phyloP scores from a whole-genome alignment of 37 sponge, comb jelly and placozoan genomes.

The Spongilla lacustris region DNA sequence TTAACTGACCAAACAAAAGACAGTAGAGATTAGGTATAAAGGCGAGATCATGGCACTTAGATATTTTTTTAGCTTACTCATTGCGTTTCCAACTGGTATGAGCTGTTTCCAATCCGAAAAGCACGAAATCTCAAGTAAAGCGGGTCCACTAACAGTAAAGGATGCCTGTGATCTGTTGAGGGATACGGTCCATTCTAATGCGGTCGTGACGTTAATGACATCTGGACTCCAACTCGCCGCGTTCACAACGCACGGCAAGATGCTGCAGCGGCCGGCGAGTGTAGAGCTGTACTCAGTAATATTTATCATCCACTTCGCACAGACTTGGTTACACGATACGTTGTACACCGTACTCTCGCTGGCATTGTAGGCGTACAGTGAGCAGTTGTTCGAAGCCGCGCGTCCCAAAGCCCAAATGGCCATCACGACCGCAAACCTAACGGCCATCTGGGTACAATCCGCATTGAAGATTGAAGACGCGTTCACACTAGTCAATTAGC shows the following conservation, averaged over 20 bases:
- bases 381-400: not conserved
- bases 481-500: no score
- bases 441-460: no score
- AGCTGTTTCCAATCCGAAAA: not conserved
- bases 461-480: no score
- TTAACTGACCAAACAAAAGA: not conserved
- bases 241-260: not conserved
- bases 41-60: no score
- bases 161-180: not conserved
- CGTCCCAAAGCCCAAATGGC: not conserved
- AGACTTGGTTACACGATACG: not conserved
- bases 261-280: not conserved
- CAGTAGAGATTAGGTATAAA: no score
- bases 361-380: not conserved
- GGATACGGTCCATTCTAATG: not conserved
- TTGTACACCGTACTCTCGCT: not conserved
- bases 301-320: not conserved
- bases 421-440: not conserved
- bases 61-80: no score
- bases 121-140: not conserved
- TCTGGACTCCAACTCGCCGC: not conserved
- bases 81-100: not conserved
- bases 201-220: not conserved
- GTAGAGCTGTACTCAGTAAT: not conserved
- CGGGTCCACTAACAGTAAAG: not conserved